These are phyloP conservation scores for Mactra quadrangularis DNA, from an alignment of 1,140 invertebrate genomes.

Conservation along the genomic window DNA sequence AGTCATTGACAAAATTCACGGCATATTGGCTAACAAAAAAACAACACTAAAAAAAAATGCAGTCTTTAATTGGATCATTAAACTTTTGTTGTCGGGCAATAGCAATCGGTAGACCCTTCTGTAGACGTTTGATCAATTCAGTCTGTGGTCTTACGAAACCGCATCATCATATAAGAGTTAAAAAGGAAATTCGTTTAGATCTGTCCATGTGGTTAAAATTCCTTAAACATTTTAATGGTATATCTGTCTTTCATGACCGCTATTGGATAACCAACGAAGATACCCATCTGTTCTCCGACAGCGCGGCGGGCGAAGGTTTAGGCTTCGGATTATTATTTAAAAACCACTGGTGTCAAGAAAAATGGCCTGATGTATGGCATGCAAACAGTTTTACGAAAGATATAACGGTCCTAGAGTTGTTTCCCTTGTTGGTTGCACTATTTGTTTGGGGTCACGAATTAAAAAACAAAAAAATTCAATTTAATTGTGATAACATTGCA, in stretches of 20 bases:
- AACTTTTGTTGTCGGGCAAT: constrained; percentile 58
- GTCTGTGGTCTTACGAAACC: constrained; percentile 15
- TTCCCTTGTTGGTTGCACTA: constrained; percentile 53
- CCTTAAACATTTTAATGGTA: constrained; percentile 43
- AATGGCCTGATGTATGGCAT: constrained; percentile 48
- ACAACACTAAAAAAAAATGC: constrained; percentile 53
- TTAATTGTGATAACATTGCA: constrained; percentile 52
- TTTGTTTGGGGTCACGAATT: constrained; percentile 39
- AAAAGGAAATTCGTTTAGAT: constrained; percentile 26
- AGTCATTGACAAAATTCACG: neutral
- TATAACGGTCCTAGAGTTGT: constrained; percentile 57
- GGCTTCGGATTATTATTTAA: constrained; percentile 42
- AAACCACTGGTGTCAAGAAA: constrained; percentile 18
- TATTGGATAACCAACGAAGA: constrained; percentile 36
- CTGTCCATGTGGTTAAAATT: constrained; percentile 50
- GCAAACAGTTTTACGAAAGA: constrained; percentile 22
- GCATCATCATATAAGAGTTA: constrained; percentile 47
- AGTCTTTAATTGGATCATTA: constrained; percentile 61
- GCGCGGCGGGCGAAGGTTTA: constrained; percentile 9
- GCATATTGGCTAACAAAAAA: neutral
- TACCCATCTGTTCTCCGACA: constrained; percentile 46
- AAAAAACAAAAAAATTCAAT: constrained; percentile 47
- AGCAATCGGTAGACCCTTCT: constrained; percentile 45
- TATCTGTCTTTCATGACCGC: constrained; percentile 38
- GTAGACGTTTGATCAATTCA: constrained; percentile 47